Percentiles rank a stretch among this genome's conserved stretches.
phyloP scores from a whole-genome alignment of 2,888 invertebrate species.

The Amitus sp. region DNA sequence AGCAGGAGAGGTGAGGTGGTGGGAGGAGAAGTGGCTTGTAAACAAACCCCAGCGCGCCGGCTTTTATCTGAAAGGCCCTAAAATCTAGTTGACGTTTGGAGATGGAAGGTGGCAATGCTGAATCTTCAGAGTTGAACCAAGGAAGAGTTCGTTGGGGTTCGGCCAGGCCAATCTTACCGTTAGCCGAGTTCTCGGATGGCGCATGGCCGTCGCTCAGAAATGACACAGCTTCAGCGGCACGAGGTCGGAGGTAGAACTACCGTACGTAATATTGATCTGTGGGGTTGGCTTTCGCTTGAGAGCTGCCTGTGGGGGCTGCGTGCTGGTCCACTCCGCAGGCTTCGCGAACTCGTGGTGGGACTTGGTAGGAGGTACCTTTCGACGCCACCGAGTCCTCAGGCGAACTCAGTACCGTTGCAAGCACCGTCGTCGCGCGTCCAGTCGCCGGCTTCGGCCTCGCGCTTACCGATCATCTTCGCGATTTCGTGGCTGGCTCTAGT shows the following conservation, averaged over 20 bases:
- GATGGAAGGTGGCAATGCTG: too few species aligned
- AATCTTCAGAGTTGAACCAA: too few species aligned
- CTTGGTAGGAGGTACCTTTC: constrained; percentile 44
- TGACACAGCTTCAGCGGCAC: constrained; percentile 38
- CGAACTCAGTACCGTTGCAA: constrained; percentile 43
- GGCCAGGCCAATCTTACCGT: too few species aligned
- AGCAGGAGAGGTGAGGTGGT: too few species aligned
- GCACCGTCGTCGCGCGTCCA: constrained; percentile 41
- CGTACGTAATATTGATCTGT: constrained; percentile 64
- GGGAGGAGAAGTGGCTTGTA: too few species aligned
- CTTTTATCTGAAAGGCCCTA: not conserved
- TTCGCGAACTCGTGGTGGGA: constrained; percentile 56
- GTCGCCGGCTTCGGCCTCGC: constrained; percentile 32
- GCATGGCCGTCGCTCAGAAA: constrained; percentile 36
- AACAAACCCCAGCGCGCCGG: not conserved
- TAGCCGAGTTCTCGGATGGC: constrained; percentile 22
- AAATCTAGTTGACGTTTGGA: too few species aligned
- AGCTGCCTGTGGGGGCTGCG: constrained; percentile 53
- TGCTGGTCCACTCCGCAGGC: constrained; percentile 63
- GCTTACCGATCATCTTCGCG: constrained; percentile 11
- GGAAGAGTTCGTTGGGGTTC: too few species aligned
- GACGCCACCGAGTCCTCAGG: constrained; percentile 53
- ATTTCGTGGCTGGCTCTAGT: constrained; percentile 16
- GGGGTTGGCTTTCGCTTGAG: constrained; percentile 53
- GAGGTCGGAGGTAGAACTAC: constrained; percentile 45